A percentile compares a stretch with the other conserved stretches of the same genome.
Evolutionary conservation across 2,113 vertebrate species (phyloP).

Genomic region (Chloroceryle aenea): DNA sequence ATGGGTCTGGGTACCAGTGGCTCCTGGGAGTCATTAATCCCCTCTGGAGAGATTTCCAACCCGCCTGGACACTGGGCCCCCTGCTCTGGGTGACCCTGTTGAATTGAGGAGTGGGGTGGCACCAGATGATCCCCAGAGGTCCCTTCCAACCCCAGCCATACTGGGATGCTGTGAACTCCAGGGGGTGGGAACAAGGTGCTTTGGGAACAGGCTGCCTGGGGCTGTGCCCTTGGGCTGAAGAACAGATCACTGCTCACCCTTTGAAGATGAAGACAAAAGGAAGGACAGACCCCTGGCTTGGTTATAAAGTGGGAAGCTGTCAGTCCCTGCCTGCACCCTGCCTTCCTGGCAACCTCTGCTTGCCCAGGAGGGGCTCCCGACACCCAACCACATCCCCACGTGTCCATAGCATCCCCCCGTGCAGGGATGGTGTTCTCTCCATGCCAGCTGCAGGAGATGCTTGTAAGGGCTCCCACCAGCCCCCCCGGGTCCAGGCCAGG

Average conservation of each 20-base stretch:
- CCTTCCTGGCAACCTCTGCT: not conserved
- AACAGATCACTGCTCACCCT: not conserved
- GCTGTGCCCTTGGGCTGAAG: not conserved
- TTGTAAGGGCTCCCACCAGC: not conserved
- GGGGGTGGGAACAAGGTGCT: not conserved
- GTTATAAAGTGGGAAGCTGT: not conserved
- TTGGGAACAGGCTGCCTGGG: not conserved
- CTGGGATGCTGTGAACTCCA: not conserved
- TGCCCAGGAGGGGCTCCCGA: not conserved
- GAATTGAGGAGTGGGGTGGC: not conserved
- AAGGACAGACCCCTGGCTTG: not conserved
- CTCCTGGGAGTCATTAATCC: not conserved
- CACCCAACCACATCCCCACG: not conserved
- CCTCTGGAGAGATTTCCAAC: not conserved
- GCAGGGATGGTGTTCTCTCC: not conserved
- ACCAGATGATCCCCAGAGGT: not conserved
- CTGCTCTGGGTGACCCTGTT: not conserved
- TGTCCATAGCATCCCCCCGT: not conserved
- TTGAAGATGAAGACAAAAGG: not conserved
- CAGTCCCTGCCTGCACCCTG: not conserved
- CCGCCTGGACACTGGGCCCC: not conserved
- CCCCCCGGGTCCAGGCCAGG: not conserved
- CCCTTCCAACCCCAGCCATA: not conserved
- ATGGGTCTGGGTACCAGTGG: accelerated
- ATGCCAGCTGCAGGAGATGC: not conserved